Conservation (phyloP, 2,888 invertebrate genomes). For the Drosophila algonquin region DNA sequence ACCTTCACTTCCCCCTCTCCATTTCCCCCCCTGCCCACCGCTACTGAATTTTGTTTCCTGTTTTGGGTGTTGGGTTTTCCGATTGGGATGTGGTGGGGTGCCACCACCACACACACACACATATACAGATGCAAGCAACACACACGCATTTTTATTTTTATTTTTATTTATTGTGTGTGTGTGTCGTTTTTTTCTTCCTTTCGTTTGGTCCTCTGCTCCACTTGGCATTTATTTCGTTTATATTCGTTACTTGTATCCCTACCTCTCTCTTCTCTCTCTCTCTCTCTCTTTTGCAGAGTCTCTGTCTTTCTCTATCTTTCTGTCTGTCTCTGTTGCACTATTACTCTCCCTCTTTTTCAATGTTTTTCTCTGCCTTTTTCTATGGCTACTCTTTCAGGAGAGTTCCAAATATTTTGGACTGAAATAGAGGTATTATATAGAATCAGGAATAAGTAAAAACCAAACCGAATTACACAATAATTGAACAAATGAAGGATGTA, state of each 20-base stretch:
- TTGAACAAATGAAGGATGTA: too few species aligned
- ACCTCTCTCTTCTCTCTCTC: conserved; percentile 9
- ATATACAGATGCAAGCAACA: conserved; percentile 46
- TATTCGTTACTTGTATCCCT: conserved; percentile 56
- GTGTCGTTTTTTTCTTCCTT: conserved; percentile 1
- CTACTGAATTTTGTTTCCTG: conserved; percentile 40
- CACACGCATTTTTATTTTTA: conserved; percentile 73
- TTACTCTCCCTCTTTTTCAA: too few species aligned
- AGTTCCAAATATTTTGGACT: neutral
- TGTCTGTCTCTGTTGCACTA: neutral
- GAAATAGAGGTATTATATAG: too few species aligned
- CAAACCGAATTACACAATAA: too few species aligned
- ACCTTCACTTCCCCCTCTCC: too few species aligned
- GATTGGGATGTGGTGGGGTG: conserved; percentile 8
- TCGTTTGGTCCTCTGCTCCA: conserved; percentile 9
- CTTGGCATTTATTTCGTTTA: conserved; percentile 64
- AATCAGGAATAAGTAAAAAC: too few species aligned
- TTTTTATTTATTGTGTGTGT: conserved; percentile 68
- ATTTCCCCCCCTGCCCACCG: neutral
- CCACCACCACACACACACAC: conserved; percentile 40
- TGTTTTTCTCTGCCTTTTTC: neutral
- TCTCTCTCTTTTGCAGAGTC: conserved; percentile 11
- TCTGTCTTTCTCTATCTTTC: conserved; percentile 6
- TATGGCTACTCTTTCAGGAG: neutral
- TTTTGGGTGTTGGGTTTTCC: conserved; percentile 20